Base-by-base conservation (phyloP, 1,140 invertebrate genomes). In the Ectropis grisescens region DNA sequence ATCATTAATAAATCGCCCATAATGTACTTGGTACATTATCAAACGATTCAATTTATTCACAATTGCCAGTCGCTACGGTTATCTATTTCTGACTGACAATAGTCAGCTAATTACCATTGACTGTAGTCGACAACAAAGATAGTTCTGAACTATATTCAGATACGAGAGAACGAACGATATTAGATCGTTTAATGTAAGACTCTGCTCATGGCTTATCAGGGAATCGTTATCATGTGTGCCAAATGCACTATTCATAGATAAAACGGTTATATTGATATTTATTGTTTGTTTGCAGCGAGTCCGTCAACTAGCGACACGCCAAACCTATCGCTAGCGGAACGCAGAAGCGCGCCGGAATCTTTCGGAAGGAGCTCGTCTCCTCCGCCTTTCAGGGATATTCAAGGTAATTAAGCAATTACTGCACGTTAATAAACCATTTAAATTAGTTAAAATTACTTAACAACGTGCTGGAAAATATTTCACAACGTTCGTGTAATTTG, bases 171-270 rank as follows among this genome's bases (percentile, higher is more conserved):
- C 16, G 8, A 4, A 19, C 16, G 16, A 19, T 43, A 29, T 34
- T 35, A 38, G 23, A 34, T n/a, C 35, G 29, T 43, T 42, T 44
- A 47, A 54, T 46, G 37, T 47, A 36, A 36, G 41, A 34, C 37
- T 50, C 33, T 37, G 33, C 22, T 22, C 43, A 22, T 31, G 34
- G 47, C 49, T 72, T 67, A 75, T 75, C 67, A 52, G 40, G 31
- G 30, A 39, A 29, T 29, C 43, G 58, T 75, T 72, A 72, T 79
- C 70, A 46, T 28, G 9, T 51, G 37, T 58, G 65, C 70, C 57
- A 58, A 64, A 50, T 59, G 60, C 50, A 64, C 34, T 46, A 58
- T 62, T 65, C 62, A 68, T 55, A 64, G 58, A 71, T 78, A 71
- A 60, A 54, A 45, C 35, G 38, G 33, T 33, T 32, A 41, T 29